phyloP scores from a whole-genome alignment of 2,888 invertebrate genomes.

The Lasioglossum villosulum region DNA sequence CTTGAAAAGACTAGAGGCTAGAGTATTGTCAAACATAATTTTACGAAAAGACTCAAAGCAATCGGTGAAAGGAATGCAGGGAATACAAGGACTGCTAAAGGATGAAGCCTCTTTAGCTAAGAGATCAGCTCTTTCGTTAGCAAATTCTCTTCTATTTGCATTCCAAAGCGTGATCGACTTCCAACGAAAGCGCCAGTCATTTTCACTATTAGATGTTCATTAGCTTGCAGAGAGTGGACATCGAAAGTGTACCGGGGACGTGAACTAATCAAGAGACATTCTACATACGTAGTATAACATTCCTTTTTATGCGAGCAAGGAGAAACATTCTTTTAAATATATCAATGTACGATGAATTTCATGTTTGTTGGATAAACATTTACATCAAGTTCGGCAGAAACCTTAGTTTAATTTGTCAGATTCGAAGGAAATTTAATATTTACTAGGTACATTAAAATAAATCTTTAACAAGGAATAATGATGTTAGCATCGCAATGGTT shows the following conservation, averaged over 20 bases:
- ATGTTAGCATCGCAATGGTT: too few relatives aligned
- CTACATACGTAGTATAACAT: not conserved
- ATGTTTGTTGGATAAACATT: not conserved
- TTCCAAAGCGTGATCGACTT: not conserved
- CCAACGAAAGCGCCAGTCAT: not conserved
- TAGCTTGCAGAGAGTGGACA: not conserved
- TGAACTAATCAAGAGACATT: not conserved
- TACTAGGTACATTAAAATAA: not conserved
- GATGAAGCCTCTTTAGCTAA: too few relatives aligned
- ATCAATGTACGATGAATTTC: not conserved
- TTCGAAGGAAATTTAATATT: not conserved
- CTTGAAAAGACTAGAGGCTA: too few relatives aligned
- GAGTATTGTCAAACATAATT: too few relatives aligned
- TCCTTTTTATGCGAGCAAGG: not conserved
- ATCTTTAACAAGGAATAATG: too few relatives aligned
- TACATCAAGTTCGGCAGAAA: not conserved
- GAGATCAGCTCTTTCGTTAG: too few relatives aligned
- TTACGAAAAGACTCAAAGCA: too few relatives aligned
- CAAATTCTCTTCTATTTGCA: not conserved
- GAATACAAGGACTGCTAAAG: too few relatives aligned
- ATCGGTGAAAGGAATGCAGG: too few relatives aligned
- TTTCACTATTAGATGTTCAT: slow-evolving; percentile 15
- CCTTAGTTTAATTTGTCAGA: not conserved
- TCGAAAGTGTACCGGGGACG: not conserved
- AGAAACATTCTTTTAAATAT: not conserved